Conservation (phyloP, 2,797 vertebrate species). For the Pelodytes ibericus region DNA sequence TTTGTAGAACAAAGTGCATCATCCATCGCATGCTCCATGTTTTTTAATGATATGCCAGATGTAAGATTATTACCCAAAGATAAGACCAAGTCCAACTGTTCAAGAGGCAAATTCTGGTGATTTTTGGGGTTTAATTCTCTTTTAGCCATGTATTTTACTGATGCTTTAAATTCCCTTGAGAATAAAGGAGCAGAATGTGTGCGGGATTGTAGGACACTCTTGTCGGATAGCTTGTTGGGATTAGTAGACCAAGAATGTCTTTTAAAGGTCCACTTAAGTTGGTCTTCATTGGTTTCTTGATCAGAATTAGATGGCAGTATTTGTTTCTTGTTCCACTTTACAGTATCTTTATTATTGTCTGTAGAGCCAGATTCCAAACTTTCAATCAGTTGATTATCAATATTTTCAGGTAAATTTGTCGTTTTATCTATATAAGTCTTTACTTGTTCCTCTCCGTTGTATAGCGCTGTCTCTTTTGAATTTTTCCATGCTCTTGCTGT, state of each 20-base stretch:
- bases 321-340: neutral
- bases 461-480: neutral
- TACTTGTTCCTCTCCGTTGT: neutral
- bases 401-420: neutral
- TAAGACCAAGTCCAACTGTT: neutral
- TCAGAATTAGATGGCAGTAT: neutral
- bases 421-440: neutral
- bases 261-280: neutral
- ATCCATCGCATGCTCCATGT: neutral
- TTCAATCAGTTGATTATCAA: neutral
- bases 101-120: neutral
- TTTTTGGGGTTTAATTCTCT: neutral
- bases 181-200: neutral
- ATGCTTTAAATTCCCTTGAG: conserved; percentile 14
- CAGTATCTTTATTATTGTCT: neutral
- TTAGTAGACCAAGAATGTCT: neutral
- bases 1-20: neutral
- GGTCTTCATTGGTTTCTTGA: neutral
- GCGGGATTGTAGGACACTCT: neutral
- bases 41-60: neutral
- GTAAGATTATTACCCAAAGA: neutral
- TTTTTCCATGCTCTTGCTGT: conserved; percentile 5
- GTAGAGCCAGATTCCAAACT: neutral
- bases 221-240: neutral
- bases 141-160: conserved; percentile 15